Conservation (phyloP, 2,888 invertebrate species). For the Dynastes hyllus region DNA sequence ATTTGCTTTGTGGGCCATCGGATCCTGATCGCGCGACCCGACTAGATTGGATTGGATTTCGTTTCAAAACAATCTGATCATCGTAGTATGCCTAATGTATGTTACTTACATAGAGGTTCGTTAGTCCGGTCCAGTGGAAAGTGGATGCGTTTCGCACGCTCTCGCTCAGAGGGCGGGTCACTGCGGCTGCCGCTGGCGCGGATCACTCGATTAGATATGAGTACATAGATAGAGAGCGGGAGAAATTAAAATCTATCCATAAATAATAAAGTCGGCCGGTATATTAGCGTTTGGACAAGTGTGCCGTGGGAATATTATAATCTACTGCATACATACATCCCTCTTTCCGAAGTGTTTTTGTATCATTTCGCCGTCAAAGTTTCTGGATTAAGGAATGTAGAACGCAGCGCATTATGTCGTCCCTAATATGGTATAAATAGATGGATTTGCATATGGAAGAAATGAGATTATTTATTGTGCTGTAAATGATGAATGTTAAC, state of each 20-base stretch:
- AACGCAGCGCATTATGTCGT: slow-evolving; percentile 1
- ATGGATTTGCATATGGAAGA: slow-evolving; percentile 27
- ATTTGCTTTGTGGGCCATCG: slow-evolving; percentile 36
- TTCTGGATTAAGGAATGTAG: slow-evolving; percentile 13
- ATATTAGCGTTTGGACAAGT: slow-evolving; percentile 44
- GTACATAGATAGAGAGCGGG: slow-evolving; percentile 41
- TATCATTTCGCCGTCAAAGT: slow-evolving; percentile 5
- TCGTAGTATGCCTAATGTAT: no score
- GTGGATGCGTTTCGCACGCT: slow-evolving; percentile 53
- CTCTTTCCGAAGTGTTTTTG: slow-evolving; percentile 9
- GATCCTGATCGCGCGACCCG: slow-evolving; percentile 23
- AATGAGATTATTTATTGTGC: background rate
- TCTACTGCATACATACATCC: slow-evolving; percentile 16
- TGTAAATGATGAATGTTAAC: background rate
- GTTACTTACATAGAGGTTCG: slow-evolving; percentile 10
- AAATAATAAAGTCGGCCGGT: slow-evolving; percentile 47
- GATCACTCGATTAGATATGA: slow-evolving; percentile 48
- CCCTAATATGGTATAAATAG: slow-evolving; percentile 16
- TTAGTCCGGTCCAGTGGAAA: slow-evolving; percentile 39
- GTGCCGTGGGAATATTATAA: slow-evolving; percentile 50
- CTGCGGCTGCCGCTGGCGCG: slow-evolving; percentile 53
- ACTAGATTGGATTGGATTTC: slow-evolving; percentile 38
- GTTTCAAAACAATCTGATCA: slow-evolving; percentile 38
- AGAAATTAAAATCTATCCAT: slow-evolving; percentile 50
- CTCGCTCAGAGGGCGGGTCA: slow-evolving; percentile 54